Evolutionary conservation across 2,113 vertebrate species (phyloP).

Genomic region (Stigmatopora nigra): DNA sequence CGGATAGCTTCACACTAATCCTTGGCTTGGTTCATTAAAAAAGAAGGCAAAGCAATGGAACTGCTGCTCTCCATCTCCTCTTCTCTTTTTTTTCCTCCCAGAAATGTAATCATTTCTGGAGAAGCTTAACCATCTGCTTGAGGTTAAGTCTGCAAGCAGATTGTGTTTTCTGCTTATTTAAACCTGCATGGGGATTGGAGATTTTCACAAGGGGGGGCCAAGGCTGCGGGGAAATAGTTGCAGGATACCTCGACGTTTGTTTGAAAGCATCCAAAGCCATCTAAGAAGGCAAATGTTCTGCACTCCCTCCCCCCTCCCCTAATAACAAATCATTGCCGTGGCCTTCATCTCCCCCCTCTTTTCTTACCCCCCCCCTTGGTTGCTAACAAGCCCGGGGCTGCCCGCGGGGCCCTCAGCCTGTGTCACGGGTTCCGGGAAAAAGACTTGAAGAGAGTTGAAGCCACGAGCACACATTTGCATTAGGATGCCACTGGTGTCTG

Average conservation of each 20-base stretch:
- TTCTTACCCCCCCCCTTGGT: not conserved
- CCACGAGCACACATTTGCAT: conserved; percentile 37
- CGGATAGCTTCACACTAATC: conserved; percentile 82
- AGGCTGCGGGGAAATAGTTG: conserved; percentile 10
- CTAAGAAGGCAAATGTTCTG: not conserved
- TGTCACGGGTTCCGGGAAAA: conserved; percentile 46
- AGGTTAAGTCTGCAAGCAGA: conserved; percentile 82
- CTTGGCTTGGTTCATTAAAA: conserved; percentile 87
- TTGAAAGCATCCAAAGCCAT: conserved; percentile 4
- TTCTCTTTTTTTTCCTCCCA: conserved; percentile 42
- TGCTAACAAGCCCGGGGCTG: conserved; percentile 28
- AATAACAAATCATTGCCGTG: conserved; percentile 22
- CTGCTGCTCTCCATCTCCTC: conserved; percentile 58
- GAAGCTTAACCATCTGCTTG: conserved; percentile 93
- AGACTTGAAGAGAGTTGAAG: conserved; percentile 48
- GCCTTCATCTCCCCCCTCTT: conserved; percentile 13
- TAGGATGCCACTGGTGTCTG: conserved; percentile 64
- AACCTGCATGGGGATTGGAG: conserved; percentile 64
- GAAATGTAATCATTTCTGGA: conserved; percentile 86
- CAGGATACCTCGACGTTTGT: conserved; percentile 12
- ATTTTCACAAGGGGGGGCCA: conserved; percentile 34
- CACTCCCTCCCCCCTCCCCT: not conserved
- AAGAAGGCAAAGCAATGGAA: conserved; percentile 79
- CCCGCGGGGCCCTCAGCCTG: conserved; percentile 22
- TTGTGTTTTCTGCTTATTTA: conserved; percentile 75